Evolutionary conservation across 2,888 invertebrate species (phyloP).

Genomic region (Molanna angustata): DNA sequence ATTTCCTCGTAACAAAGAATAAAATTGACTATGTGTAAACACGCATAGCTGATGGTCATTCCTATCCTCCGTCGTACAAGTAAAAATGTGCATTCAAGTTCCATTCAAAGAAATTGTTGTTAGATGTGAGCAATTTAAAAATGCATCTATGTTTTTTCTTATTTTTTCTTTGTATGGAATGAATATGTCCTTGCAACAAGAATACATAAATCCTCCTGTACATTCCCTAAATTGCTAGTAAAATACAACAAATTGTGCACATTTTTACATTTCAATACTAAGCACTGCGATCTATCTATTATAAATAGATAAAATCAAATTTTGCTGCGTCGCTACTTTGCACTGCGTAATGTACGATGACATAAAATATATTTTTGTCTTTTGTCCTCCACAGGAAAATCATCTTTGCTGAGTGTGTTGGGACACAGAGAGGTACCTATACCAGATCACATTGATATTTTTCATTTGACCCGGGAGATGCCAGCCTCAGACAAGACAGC

Average conservation of each 20-base stretch:
- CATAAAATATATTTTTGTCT: neutral
- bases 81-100: too few species aligned
- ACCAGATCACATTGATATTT: constrained; percentile 96
- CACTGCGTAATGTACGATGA: too few species aligned
- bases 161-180: too few species aligned
- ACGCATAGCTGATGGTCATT: too few species aligned
- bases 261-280: neutral
- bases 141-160: too few species aligned
- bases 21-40: too few species aligned
- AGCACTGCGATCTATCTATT: neutral
- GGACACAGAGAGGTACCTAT: constrained; percentile 95
- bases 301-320: neutral
- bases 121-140: too few species aligned
- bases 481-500: constrained; percentile 97
- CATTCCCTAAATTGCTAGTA: neutral
- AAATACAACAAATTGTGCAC: neutral
- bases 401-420: constrained; percentile 86
- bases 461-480: constrained; percentile 95
- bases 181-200: too few species aligned
- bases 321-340: neutral
- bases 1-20: too few species aligned
- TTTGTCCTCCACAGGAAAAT: constrained; percentile 65
- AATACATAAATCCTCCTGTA: too few species aligned
- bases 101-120: too few species aligned
- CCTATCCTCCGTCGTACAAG: too few species aligned